Percentiles rank a stretch among this genome's conserved stretches.
phyloP scores from a whole-genome alignment of 1,140 invertebrate species.

The Anastatus disparis region DNA sequence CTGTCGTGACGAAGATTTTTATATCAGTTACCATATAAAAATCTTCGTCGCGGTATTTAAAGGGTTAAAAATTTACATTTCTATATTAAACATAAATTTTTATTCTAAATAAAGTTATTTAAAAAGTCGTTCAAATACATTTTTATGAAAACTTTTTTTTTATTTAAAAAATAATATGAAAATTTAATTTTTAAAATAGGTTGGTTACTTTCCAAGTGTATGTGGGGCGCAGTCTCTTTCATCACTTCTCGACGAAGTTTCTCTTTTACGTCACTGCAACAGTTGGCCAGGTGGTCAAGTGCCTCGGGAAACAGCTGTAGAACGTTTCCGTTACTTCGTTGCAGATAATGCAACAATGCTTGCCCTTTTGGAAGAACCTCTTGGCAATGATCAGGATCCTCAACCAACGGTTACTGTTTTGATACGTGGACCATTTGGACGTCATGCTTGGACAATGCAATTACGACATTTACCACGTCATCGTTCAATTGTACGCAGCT shows the following conservation, averaged over 20 bases:
- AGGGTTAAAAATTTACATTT: too few species aligned
- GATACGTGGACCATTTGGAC: slow-evolving; percentile 90
- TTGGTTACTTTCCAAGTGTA: slow-evolving; percentile 84
- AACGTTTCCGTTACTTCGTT: slow-evolving; percentile 89
- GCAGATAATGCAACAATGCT: slow-evolving; percentile 90
- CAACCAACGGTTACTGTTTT: slow-evolving; percentile 83
- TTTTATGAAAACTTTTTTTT: too few species aligned
- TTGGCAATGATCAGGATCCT: slow-evolving; percentile 83
- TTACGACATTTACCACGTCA: slow-evolving; percentile 83
- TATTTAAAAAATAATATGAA: too few species aligned
- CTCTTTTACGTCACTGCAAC: slow-evolving; percentile 83
- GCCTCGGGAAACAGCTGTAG: slow-evolving; percentile 68
- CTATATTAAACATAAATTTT: too few species aligned
- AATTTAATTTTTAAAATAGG: too few species aligned
- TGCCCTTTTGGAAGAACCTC: slow-evolving; percentile 89
- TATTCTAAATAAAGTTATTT: too few species aligned
- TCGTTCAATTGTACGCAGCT: slow-evolving; percentile 78
- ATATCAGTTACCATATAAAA: too few species aligned
- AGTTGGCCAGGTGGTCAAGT: slow-evolving; percentile 67
- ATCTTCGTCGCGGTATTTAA: too few species aligned
- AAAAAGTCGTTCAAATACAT: too few species aligned
- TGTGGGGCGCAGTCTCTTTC: slow-evolving; percentile 87
- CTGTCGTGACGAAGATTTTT: too few species aligned
- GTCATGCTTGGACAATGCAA: slow-evolving; percentile 94
- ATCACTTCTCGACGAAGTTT: slow-evolving; percentile 88